Conservation (phyloP, 2,797 vertebrate genomes). For the Amniataba percoides region DNA sequence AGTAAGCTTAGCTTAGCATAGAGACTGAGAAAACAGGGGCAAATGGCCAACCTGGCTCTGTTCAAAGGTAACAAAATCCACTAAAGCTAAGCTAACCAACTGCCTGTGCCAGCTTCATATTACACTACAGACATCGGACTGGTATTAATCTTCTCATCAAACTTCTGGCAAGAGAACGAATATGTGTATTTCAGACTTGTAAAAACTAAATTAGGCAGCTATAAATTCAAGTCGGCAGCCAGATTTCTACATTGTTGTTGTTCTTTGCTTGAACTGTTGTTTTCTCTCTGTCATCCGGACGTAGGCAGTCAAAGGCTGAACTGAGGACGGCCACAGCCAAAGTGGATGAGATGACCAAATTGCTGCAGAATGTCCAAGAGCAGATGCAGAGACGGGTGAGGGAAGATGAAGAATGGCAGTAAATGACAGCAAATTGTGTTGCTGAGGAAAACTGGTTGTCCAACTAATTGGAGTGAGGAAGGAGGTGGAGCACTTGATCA, state of each 20-base stretch:
- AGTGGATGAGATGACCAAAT: constrained; percentile 89
- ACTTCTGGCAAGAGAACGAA: neutral
- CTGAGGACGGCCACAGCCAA: constrained; percentile 87
- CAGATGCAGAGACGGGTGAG: constrained; percentile 90
- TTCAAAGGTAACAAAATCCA: neutral
- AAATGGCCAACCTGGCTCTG: neutral
- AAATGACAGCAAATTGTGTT: neutral
- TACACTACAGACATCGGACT: neutral
- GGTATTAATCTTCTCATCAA: neutral
- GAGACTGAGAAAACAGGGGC: neutral
- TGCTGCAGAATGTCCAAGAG: constrained; percentile 86
- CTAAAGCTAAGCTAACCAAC: neutral
- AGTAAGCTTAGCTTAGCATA: neutral
- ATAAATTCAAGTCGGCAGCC: neutral
- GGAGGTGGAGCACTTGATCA: neutral
- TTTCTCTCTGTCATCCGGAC: constrained; percentile 19
- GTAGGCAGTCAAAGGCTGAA: constrained; percentile 90
- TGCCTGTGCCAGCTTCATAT: neutral
- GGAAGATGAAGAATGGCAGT: neutral
- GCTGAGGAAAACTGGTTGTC: neutral
- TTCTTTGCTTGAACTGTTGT: neutral
- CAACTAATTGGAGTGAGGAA: neutral
- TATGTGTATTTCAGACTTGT: neutral
- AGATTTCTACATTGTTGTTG: neutral
- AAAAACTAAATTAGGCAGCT: neutral